Conservation (phyloP, 1,140 invertebrate genomes). For the Zaprionus ornatus region DNA sequence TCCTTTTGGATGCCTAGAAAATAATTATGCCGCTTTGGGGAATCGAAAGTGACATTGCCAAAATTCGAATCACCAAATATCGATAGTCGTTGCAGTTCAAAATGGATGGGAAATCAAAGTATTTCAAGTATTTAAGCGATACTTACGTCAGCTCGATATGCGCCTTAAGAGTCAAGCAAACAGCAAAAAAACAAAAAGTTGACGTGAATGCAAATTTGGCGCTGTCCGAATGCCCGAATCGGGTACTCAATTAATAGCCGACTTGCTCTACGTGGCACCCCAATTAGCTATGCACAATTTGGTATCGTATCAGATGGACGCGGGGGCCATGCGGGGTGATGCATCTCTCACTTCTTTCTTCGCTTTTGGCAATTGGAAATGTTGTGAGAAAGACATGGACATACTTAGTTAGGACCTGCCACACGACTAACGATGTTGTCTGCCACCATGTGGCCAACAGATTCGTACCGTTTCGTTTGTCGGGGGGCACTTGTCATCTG, state of each 20-base stretch:
- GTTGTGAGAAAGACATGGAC: conserved; percentile 57
- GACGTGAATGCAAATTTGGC: background rate
- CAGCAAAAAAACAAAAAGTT: background rate
- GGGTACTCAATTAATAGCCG: conserved; percentile 43
- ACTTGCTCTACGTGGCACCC: conserved; percentile 39
- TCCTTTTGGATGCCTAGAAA: too few species aligned
- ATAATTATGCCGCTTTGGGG: too few species aligned
- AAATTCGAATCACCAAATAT: background rate
- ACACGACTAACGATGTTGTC: conserved; percentile 55
- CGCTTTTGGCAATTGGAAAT: conserved; percentile 57
- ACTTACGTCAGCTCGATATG: background rate
- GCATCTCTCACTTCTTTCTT: conserved; percentile 32
- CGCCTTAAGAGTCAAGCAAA: background rate
- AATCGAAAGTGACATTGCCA: too few species aligned
- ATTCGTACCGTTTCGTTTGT: conserved; percentile 24
- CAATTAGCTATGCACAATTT: conserved; percentile 59
- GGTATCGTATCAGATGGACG: background rate
- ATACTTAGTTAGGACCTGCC: conserved; percentile 51
- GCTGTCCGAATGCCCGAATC: conserved; percentile 13
- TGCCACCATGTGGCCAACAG: conserved; percentile 34
- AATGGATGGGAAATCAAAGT: background rate
- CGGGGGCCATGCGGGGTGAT: background rate
- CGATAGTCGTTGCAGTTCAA: background rate
- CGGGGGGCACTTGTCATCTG: conserved; percentile 12
- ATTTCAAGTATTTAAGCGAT: background rate